These are phyloP conservation scores for Sebastes melanostomus DNA, from an alignment of 2,797 vertebrate genomes.

Conservation along the genomic window DNA sequence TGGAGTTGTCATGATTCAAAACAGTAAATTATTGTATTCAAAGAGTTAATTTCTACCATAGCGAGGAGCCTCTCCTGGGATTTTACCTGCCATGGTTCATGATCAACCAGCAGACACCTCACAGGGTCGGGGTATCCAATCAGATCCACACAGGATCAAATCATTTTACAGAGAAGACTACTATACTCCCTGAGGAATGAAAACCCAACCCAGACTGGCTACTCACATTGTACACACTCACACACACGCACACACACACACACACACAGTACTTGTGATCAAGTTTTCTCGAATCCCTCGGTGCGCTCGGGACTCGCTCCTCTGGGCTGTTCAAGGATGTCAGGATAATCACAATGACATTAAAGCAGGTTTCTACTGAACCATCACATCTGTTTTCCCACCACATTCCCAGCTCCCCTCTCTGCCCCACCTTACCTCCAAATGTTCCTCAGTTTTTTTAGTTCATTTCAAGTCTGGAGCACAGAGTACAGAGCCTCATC, in stretches of 20 bases:
- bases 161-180: constrained; percentile 57
- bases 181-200: constrained; percentile 80
- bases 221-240: background rate
- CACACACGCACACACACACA: background rate
- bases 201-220: constrained; percentile 61
- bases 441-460: constrained; percentile 38
- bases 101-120: constrained; percentile 36
- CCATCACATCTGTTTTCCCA: background rate
- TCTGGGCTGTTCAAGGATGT: constrained; percentile 76
- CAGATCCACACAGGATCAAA: constrained; percentile 48
- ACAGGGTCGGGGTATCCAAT: constrained; percentile 32
- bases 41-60: constrained; percentile 38
- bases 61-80: constrained; percentile 4
- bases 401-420: background rate
- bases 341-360: constrained; percentile 70
- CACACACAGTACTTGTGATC: constrained; percentile 62
- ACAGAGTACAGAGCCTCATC: background rate
- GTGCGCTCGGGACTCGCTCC: constrained; percentile 45
- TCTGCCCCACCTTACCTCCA: background rate
- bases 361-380: constrained; percentile 33
- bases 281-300: constrained; percentile 69
- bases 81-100: constrained; percentile 18
- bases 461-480: constrained; percentile 53
- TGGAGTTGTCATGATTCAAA: constrained; percentile 46
- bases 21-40: constrained; percentile 50